Base-by-base conservation (phyloP, 2,888 invertebrate genomes). In the Harpalus rubripes region DNA sequence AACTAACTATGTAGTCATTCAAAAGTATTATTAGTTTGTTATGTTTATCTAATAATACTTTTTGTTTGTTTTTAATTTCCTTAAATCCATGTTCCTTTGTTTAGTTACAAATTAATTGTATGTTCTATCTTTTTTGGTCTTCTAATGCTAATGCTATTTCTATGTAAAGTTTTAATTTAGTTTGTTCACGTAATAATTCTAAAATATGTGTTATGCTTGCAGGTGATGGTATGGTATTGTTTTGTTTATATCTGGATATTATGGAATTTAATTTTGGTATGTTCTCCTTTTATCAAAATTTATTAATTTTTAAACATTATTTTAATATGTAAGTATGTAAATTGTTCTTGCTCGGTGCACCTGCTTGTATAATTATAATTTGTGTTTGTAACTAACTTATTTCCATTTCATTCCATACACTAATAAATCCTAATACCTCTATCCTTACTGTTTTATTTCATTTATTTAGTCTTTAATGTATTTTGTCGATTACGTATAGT, bases 141-240 rank as follows among this genome's bases (percentile, higher is more conserved):
- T 32, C 5, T 5, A 22, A 2, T 1, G 32, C 5, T 32, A 32
- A 44, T 32, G 39, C 74, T 44, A 18, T 15, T 15, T 15, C 41
- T 22, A 41, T 79, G 32, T 10, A 18, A 32, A 63, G 81, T 81
- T 81, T 41, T 81, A 44, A 63, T 63, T 63, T 63, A 81, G 81
- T 63, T 58, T n/a, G 52, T 52, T 58, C 61, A 81, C 6, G 32
- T 32, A 32, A 32, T 32, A 32, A 32, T 52, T 52, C 44, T 52
- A 32, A 32, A 32, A 32, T 32, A 32, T 52, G 44, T 52, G 10
- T 52, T 52, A 12, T 52, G 44, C 44, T 52, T 52, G 12, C 44
- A 52, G 44, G 44, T 52, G 44, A 52, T 52, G 44, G 44, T 52
- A 52, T 52, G 44, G 2, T 52, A 12, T 12, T 52, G 12, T 52